Evolutionary conservation across 2,888 invertebrate species (phyloP).

Genomic region (Blastobasis lacticolella): DNA sequence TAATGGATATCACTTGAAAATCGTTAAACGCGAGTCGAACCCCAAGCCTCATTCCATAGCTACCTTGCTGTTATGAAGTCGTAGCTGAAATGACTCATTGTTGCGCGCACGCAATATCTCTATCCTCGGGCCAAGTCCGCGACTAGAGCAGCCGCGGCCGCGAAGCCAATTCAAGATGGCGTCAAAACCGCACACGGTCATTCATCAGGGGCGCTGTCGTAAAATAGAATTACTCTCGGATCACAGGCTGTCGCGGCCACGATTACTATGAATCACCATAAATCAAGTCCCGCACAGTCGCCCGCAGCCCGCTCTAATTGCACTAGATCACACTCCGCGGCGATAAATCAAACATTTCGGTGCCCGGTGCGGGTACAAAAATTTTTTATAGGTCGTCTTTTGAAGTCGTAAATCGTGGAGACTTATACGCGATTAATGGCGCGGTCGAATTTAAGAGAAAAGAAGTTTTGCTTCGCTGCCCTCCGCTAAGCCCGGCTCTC

Average conservation of each 20-base stretch:
- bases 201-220: conserved; percentile 52
- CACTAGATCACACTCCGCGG: conserved; percentile 42
- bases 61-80: too few relatives aligned
- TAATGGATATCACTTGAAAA: too few relatives aligned
- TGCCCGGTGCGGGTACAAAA: conserved; percentile 47
- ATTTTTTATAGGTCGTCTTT: conserved; percentile 31
- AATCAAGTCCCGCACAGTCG: conserved; percentile 61
- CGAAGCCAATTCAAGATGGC: conserved; percentile 48
- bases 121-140: conserved; percentile 8
- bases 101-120: neutral
- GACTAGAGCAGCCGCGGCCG: conserved; percentile 27
- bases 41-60: too few relatives aligned
- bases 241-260: conserved; percentile 47
- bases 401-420: conserved; percentile 41
- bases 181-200: conserved; percentile 44
- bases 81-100: too few relatives aligned
- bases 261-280: conserved; percentile 66
- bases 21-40: too few relatives aligned
- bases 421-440: conserved; percentile 42
- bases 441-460: conserved; percentile 26
- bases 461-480: conserved; percentile 22
- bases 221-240: conserved; percentile 58
- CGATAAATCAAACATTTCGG: conserved; percentile 65
- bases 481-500: neutral
- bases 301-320: conserved; percentile 65